Evolutionary conservation across 92 coral and sea anemone species (phyloP), one percentile per base, ranked within the genome.

Genomic region (Porites evermanni): DNA sequence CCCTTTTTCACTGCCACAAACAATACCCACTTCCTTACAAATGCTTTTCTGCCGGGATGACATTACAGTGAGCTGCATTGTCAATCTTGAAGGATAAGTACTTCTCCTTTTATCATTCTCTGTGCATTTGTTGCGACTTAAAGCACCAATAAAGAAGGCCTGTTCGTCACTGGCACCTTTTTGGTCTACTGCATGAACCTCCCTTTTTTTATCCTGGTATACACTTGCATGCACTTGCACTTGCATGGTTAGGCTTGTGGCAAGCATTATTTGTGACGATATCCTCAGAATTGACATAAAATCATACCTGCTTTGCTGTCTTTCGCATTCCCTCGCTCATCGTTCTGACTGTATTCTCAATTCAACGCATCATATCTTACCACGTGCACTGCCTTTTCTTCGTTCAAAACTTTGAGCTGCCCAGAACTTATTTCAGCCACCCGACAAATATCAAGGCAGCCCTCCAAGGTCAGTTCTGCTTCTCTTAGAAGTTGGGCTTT

Each of bases 401-500:
- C 68, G 23, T 19, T 17, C 68, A 64, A 64, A 64, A 19, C 68
- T 19, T 19, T 19, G 68, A 64, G 23, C 60, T 54, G 60, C 60
- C 1, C 60, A 54, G 60, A 54, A 54, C 60, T 7, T 32, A 54
- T 54, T 54, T 54, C 60, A 54, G 60, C 0, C 2, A 16, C 60
- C 14, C 0, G 60, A 54, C 60, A 54, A 54, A 83, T 82, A 58
- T 88, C 79, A 18, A 82, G 18, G 32, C 83, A 32, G 18, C 77
- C 80, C 68, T 88, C 83, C 16, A 89, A 77, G 12, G 72, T 83
- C 81, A 83, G 59, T 4, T 88, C 84, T 51, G 92, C 8, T 59
- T 88, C 92, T 64, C 92, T 66, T 19, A 89, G 85, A 18, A 83
- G 84, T 44, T 89, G 70, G 56, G 79, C 80, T 83, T 76, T 82